Base-by-base conservation (phyloP, 2,888 invertebrate genomes). In the Girardia tigrina region DNA sequence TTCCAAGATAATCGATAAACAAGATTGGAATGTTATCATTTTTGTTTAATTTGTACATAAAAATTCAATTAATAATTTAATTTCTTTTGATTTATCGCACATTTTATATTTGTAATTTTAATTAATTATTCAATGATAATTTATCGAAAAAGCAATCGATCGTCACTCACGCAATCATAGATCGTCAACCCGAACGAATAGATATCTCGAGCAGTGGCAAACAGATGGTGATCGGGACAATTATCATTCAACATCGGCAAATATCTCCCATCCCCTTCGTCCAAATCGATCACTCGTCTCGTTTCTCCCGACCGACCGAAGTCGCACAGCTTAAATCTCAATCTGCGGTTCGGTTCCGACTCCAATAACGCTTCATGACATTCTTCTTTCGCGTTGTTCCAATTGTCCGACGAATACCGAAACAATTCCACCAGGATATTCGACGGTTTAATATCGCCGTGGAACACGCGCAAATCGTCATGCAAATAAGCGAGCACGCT, bases 221-320 rank as follows among this genome's bases (percentile, higher is more conserved):
- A 56, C 23, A 72, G 26, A 27, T 28, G 28, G 20, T 27, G 20
- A 23, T 26, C n/a, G 2, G 26, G 23, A 29, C 74, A 73, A 70
- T 42, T n/a, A 27, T 75, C 75, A 26, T 70, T 73, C 4, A 75
- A 29, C 2, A n/a, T 23, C 20, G 75, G 75, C 8, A 75, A 26
- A 26, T 71, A 75, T 20, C 75, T 70, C 1, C 75, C 75, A 72
- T 75, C 75, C 28, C 75, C 75, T 73, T 75, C 75, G n/a, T 56
- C 56, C 56, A 56, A 20, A 20, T 56, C 23, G 4, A 56, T 56
- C 6, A 56, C 56, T 20, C 23, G n/a, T 20, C 56, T 56, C 6
- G 56, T 56, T 56, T 6, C 56, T 20, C 56, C 56, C n/a, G 56
- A 56, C 23, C 56, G n/a, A 56, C 56, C 56, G 23, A 56, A 56